phyloP scores from a whole-genome alignment of 2,797 vertebrate genomes.

The Paguma larvata region DNA sequence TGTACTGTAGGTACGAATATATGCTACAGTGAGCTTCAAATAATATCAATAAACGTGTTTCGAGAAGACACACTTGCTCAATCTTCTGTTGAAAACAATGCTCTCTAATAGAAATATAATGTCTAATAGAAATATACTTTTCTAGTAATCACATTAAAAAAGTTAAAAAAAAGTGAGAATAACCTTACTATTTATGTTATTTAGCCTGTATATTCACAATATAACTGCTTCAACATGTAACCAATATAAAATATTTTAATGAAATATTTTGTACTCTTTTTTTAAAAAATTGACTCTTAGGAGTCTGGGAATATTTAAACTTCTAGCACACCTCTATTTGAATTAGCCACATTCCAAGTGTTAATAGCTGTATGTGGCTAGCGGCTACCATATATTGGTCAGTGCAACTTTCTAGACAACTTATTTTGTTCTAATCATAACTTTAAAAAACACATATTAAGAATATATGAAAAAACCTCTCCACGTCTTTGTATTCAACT shows the following conservation, averaged over 20 bases:
- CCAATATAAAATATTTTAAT: neutral
- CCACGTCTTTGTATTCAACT: slow-evolving; percentile 35
- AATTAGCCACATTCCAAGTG: neutral
- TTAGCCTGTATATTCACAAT: slow-evolving; percentile 25
- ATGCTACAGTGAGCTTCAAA: neutral
- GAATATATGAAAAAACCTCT: neutral
- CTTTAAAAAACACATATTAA: neutral
- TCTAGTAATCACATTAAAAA: neutral
- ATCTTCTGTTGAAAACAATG: neutral
- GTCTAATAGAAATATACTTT: neutral
- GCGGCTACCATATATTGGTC: neutral
- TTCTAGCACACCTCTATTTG: neutral
- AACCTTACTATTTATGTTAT: slow-evolving; percentile 9
- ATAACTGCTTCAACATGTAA: slow-evolving; percentile 21
- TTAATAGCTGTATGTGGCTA: neutral
- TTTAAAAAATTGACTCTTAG: neutral
- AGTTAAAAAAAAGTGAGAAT: neutral
- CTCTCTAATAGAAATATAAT: neutral
- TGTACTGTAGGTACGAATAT: neutral
- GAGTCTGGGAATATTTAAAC: neutral
- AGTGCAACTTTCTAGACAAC: neutral
- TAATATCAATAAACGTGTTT: neutral
- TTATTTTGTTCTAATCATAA: slow-evolving; percentile 48
- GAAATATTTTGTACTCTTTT: neutral
- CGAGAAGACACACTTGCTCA: neutral